A percentile compares a stretch with the other conserved stretches of the same genome.
These are phyloP conservation scores for Eupithecia abbreviata DNA, from an alignment of 2,888 invertebrate species.

Conservation along the genomic window DNA sequence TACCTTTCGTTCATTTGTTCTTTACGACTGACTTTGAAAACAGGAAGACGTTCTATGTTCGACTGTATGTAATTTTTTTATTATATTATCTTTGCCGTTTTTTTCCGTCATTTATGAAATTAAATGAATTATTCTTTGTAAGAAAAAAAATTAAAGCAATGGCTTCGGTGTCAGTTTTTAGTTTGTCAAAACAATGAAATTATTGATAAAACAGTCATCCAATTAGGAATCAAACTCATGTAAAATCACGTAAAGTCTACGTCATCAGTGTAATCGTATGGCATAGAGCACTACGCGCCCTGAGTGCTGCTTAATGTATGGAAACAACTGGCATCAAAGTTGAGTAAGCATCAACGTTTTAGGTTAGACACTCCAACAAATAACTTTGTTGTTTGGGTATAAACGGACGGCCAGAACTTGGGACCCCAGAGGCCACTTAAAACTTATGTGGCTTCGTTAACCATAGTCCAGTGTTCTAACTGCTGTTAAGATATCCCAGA, in stretches of 20 bases:
- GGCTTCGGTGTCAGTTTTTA: no score
- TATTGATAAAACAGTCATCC: background rate
- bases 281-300: background rate
- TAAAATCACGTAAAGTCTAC: background rate
- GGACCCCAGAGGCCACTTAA: constrained; percentile 77
- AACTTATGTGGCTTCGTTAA: constrained; percentile 81
- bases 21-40: background rate
- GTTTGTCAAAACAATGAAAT: no score
- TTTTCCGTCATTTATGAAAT: no score
- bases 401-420: constrained; percentile 75
- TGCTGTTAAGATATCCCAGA: constrained; percentile 63
- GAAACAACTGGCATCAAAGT: constrained; percentile 50
- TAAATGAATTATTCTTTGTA: no score
- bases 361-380: constrained; percentile 70
- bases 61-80: no score
- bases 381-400: constrained; percentile 76
- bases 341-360: constrained; percentile 68
- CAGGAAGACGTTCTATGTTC: no score
- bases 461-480: constrained; percentile 69
- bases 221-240: background rate
- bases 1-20: background rate
- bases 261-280: background rate
- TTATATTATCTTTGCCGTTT: no score
- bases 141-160: no score
- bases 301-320: constrained; percentile 9